Percentiles rank a stretch among this genome's conserved stretches.
Evolutionary conservation across 2,888 invertebrate genomes (phyloP).

Genomic region (Drosophila mimetica): DNA sequence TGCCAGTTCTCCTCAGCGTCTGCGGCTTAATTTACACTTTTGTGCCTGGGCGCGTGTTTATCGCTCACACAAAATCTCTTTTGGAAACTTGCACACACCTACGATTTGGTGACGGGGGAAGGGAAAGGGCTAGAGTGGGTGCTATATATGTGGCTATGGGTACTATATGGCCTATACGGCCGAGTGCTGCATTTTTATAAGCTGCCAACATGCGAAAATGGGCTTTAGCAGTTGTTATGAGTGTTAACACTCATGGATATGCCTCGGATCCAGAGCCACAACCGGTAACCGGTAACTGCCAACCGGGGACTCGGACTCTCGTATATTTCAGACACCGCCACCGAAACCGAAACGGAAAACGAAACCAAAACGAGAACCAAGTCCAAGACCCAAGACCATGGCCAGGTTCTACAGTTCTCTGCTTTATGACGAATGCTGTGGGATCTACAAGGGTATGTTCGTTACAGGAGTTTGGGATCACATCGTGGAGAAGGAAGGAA

Average conservation of each 20-base stretch:
- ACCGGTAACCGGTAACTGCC: constrained; percentile 58
- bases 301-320: constrained; percentile 33
- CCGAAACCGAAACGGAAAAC: constrained; percentile 23
- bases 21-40: constrained; percentile 80
- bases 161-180: constrained; percentile 23
- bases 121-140: constrained; percentile 11
- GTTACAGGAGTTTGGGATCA: background rate
- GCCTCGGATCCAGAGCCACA: constrained; percentile 48
- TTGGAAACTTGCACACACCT: constrained; percentile 63
- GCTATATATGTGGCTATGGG: constrained; percentile 15
- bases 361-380: constrained; percentile 48
- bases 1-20: constrained; percentile 52
- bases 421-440: constrained; percentile 34
- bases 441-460: background rate
- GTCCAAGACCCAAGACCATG: constrained; percentile 12
- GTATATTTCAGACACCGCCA: constrained; percentile 37
- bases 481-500: too few species aligned
- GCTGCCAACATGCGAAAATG: constrained; percentile 83
- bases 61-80: constrained; percentile 76
- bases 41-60: constrained; percentile 79
- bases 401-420: constrained; percentile 1
- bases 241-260: constrained; percentile 76
- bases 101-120: constrained; percentile 10
- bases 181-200: constrained; percentile 78
- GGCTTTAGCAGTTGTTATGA: constrained; percentile 81